Evolutionary conservation across 2,888 invertebrate species (phyloP).

Genomic region (Polyommatus icarus): DNA sequence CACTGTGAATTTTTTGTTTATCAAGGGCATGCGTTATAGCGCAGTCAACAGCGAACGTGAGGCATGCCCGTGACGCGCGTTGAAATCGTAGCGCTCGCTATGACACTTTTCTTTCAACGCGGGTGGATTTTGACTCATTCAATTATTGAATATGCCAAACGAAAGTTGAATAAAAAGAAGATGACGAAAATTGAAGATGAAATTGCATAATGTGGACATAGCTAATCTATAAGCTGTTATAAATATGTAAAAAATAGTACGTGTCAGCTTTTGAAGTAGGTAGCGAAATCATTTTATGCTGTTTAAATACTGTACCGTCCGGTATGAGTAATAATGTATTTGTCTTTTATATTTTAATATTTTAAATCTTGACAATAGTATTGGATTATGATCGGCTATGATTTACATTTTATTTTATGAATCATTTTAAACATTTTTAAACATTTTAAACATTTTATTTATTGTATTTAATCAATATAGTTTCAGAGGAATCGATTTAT

Average conservation of each 20-base stretch:
- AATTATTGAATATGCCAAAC: too few relatives aligned
- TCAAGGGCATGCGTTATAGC: too few relatives aligned
- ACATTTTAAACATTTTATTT: constrained; percentile 33
- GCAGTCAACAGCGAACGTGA: too few relatives aligned
- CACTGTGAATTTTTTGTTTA: too few relatives aligned
- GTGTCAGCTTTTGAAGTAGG: not conserved
- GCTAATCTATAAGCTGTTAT: not conserved
- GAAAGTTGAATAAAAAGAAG: too few relatives aligned
- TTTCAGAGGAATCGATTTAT: not conserved
- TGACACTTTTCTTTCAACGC: too few relatives aligned
- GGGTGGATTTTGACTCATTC: too few relatives aligned
- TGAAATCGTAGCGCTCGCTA: too few relatives aligned
- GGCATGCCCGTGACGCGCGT: too few relatives aligned
- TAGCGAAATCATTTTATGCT: not conserved
- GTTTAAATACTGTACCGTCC: not conserved
- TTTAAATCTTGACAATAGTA: not conserved
- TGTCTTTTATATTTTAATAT: not conserved
- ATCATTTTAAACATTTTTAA: constrained; percentile 33
- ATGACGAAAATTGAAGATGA: too few relatives aligned
- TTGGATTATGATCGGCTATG: constrained; percentile 19
- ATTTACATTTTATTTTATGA: constrained; percentile 28
- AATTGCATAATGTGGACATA: too few relatives aligned
- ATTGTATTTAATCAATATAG: constrained; percentile 31
- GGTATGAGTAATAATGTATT: not conserved
- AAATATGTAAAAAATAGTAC: not conserved